Percentiles rank a stretch among this genome's conserved stretches.
phyloP scores from a whole-genome alignment of 2,113 vertebrate genomes.

The Leptosomus discolor region DNA sequence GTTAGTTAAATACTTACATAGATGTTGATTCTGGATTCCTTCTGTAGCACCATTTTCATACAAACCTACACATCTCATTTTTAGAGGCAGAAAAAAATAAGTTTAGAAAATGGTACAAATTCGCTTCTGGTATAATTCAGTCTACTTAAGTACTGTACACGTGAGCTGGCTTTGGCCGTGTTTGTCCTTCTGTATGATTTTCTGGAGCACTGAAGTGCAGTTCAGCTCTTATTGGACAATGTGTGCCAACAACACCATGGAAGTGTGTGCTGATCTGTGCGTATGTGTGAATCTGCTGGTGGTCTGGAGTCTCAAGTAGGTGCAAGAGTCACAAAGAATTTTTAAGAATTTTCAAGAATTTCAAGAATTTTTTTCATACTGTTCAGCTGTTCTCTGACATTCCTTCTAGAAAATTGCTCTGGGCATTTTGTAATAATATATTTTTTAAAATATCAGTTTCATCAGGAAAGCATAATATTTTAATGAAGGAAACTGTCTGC shows the following conservation, averaged over 20 bases:
- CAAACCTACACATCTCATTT: not conserved
- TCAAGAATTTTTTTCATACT: not conserved
- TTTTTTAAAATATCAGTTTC: not conserved
- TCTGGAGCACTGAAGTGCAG: not conserved
- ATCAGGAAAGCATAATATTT: not conserved
- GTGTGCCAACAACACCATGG: not conserved
- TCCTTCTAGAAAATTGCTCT: not conserved
- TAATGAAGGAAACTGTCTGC: not conserved
- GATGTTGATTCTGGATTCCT: not conserved
- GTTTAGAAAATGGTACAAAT: not conserved
- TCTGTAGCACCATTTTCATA: not conserved
- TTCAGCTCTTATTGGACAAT: not conserved
- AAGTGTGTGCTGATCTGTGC: not conserved
- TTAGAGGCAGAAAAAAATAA: not conserved
- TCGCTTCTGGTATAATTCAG: not conserved
- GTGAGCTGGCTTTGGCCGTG: not conserved
- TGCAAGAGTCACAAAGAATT: not conserved
- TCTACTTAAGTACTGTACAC: not conserved
- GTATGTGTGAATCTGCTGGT: not conserved
- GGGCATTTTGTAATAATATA: not conserved
- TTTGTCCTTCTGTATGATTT: not conserved
- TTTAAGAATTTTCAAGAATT: too few relatives aligned
- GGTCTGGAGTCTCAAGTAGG: not conserved
- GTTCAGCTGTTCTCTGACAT: not conserved
- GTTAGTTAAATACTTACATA: not conserved